Conservation (phyloP, 2,888 invertebrate genomes). For the Drepanosiphum platanoidis region DNA sequence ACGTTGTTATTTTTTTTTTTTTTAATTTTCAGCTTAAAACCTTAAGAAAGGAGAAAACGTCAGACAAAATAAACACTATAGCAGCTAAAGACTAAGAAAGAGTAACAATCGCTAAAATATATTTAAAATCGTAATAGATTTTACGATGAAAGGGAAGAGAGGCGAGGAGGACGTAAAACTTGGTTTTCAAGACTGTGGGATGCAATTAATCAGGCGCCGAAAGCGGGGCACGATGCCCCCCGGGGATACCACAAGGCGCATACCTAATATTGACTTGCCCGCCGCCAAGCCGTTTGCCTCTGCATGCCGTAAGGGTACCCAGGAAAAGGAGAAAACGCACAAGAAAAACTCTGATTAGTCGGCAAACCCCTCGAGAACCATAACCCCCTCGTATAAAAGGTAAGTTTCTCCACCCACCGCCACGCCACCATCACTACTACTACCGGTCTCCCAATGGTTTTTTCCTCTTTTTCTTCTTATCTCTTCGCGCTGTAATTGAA, state of each 20-base stretch:
- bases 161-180: slow-evolving; percentile 30
- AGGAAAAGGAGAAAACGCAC: slow-evolving; percentile 39
- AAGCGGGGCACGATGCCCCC: slow-evolving; percentile 48
- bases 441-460: slow-evolving; percentile 29
- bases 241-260: slow-evolving; percentile 50
- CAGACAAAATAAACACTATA: not conserved
- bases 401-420: slow-evolving; percentile 39
- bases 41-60: not conserved
- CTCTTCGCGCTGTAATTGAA: slow-evolving; percentile 59
- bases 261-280: slow-evolving; percentile 59
- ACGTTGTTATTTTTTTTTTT: not conserved
- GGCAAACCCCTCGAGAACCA: slow-evolving; percentile 59
- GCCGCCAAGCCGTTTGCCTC: slow-evolving; percentile 6
- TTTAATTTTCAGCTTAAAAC: not conserved
- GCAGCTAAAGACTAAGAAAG: not conserved
- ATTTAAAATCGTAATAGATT: slow-evolving; percentile 50
- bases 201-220: slow-evolving; percentile 58
- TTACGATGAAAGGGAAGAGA: not conserved
- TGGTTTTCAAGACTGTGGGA: slow-evolving; percentile 33
- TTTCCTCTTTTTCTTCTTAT: slow-evolving; percentile 47
- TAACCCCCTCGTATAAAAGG: slow-evolving; percentile 60
- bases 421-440: not conserved
- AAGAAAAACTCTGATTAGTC: slow-evolving; percentile 62
- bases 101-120: slow-evolving; percentile 27
- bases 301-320: slow-evolving; percentile 47